phyloP scores from a whole-genome alignment of 2,888 invertebrate species.

The Stegophylla sp. region DNA sequence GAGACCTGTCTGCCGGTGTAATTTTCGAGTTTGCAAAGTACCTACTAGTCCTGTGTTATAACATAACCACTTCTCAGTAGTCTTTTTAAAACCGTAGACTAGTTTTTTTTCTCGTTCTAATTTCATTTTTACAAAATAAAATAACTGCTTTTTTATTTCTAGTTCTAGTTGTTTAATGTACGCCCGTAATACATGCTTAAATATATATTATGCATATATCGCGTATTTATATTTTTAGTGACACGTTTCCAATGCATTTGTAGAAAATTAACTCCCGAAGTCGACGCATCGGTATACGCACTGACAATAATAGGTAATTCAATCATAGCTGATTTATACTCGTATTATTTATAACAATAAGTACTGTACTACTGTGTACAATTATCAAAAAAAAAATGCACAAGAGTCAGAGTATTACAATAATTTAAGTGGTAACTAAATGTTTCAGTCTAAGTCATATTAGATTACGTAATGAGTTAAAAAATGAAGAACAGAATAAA shows the following conservation, averaged over 20 bases:
- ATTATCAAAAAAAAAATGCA: too few relatives aligned
- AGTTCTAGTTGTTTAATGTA: neutral
- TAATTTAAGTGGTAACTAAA: too few relatives aligned
- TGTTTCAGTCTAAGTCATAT: too few relatives aligned
- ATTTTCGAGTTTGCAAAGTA: slow-evolving; percentile 38
- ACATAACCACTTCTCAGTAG: slow-evolving; percentile 13
- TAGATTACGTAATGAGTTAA: too few relatives aligned
- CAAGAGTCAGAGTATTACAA: too few relatives aligned
- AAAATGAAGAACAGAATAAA: too few relatives aligned
- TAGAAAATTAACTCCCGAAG: neutral
- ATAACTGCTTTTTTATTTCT: neutral
- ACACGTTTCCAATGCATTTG: neutral
- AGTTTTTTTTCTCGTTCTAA: slow-evolving; percentile 1
- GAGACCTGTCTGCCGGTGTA: slow-evolving; percentile 17
- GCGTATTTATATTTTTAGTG: neutral
- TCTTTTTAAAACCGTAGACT: slow-evolving; percentile 17
- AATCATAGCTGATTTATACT: too few relatives aligned
- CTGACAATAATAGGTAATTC: too few relatives aligned
- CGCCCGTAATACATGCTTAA: neutral
- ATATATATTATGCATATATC: neutral
- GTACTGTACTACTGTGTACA: too few relatives aligned
- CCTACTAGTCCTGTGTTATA: neutral
- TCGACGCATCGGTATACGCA: neutral
- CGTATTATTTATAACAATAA: too few relatives aligned
- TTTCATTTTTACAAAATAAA: neutral